These are phyloP conservation scores for Periparus ater DNA, from an alignment of 2,797 vertebrate species.

Conservation along the genomic window DNA sequence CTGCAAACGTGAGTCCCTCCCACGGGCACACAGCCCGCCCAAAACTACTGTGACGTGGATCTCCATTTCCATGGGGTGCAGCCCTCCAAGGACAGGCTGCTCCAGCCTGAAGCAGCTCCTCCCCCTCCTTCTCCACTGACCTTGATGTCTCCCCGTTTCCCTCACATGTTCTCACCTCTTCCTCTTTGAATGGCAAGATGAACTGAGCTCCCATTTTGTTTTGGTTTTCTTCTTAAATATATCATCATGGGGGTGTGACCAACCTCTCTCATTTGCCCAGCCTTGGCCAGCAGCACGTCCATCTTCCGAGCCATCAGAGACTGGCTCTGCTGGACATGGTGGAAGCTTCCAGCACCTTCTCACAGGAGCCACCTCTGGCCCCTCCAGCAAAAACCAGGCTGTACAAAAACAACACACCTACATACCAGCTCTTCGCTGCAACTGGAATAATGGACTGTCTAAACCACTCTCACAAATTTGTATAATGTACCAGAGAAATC, in stretches of 20 bases:
- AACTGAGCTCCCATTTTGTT: neutral
- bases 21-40: neutral
- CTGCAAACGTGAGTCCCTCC: neutral
- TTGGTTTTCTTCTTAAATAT: neutral
- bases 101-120: neutral
- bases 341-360: neutral
- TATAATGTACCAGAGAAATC: neutral
- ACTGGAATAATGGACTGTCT: neutral
- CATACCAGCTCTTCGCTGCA: neutral
- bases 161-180: neutral
- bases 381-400: neutral
- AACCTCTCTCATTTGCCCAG: neutral
- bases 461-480: neutral
- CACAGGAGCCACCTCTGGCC: neutral
- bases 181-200: neutral
- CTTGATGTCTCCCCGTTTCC: neutral
- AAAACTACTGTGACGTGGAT: fast-evolving
- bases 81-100: neutral
- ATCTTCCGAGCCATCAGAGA: too few species aligned
- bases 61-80: fast-evolving
- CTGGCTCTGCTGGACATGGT: neutral
- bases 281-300: neutral
- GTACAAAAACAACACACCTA: neutral
- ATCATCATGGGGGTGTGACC: fast-evolving
- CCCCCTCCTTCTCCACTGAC: neutral